phyloP scores from a whole-genome alignment of 2,797 vertebrate species.

The Synaphobranchus kaupii region DNA sequence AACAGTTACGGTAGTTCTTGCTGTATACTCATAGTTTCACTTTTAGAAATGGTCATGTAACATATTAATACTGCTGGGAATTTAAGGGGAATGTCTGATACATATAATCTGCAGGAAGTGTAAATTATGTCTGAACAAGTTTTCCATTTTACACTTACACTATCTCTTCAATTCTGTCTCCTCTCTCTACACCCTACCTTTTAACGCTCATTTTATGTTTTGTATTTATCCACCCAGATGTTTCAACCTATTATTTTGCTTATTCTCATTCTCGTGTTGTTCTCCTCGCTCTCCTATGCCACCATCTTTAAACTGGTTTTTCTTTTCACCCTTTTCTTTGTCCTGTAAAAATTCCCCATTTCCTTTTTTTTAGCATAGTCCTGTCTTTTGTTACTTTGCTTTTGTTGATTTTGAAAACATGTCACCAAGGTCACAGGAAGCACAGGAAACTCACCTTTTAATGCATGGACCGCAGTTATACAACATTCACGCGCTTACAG shows the following conservation, averaged over 20 bases:
- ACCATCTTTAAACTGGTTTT: conserved; percentile 99
- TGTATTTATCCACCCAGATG: conserved; percentile 88
- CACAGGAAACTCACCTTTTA: conserved; percentile 83
- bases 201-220: conserved; percentile 69
- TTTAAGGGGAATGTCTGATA: neutral
- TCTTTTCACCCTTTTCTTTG: conserved; percentile 99
- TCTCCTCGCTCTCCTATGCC: conserved; percentile 98
- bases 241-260: conserved; percentile 99
- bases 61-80: neutral
- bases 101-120: neutral
- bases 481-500: conserved; percentile 68
- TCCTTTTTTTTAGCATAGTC: conserved; percentile 71
- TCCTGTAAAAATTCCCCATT: conserved; percentile 81
- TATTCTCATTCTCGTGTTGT: conserved; percentile 99
- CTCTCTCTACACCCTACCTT: conserved; percentile 24
- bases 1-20: neutral
- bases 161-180: conserved; percentile 21
- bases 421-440: conserved; percentile 84
- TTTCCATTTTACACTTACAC: conserved; percentile 34
- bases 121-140: neutral
- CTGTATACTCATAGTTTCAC: neutral
- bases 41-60: neutral
- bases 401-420: conserved; percentile 79
- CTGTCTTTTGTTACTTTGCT: conserved; percentile 73
- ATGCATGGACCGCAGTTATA: conserved; percentile 70